Conservation (phyloP, 2,888 invertebrate species). For the Nephrocerus scutellatus region DNA sequence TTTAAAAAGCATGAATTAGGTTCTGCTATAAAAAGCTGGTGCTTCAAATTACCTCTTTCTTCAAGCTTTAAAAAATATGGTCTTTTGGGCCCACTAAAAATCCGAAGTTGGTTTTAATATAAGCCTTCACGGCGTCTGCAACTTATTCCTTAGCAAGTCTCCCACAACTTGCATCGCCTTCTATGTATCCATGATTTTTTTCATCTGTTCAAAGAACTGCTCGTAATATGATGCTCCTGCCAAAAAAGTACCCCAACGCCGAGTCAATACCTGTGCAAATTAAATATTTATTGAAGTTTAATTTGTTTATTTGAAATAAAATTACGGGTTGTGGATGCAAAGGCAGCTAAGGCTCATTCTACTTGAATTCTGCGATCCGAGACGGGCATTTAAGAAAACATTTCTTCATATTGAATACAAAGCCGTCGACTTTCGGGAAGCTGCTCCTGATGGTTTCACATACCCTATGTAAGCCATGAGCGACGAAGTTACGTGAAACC, state of each 20-base stretch:
- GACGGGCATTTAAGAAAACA: conserved; percentile 1
- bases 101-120: conserved; percentile 5
- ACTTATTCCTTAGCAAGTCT: conserved; percentile 7
- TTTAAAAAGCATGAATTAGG: conserved; percentile 1
- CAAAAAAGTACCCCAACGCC: too few species aligned
- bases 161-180: too few species aligned
- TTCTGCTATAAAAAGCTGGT: conserved; percentile 1
- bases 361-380: conserved; percentile 2
- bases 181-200: too few species aligned
- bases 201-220: too few species aligned
- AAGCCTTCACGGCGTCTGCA: conserved; percentile 5
- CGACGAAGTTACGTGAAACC: neutral
- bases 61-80: conserved; percentile 7
- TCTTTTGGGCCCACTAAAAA: conserved; percentile 8
- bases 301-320: too few species aligned
- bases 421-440: neutral
- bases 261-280: too few species aligned
- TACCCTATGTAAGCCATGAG: too few species aligned
- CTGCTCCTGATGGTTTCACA: too few species aligned
- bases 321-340: conserved; percentile 3
- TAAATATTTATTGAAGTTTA: too few species aligned
- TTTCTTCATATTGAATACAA: conserved; percentile 1
- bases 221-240: too few species aligned
- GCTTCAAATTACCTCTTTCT: conserved; percentile 6
- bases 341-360: conserved; percentile 1